phyloP scores from a whole-genome alignment of 92 coral and sea anemone genomes.

The Phenganax subtilis region DNA sequence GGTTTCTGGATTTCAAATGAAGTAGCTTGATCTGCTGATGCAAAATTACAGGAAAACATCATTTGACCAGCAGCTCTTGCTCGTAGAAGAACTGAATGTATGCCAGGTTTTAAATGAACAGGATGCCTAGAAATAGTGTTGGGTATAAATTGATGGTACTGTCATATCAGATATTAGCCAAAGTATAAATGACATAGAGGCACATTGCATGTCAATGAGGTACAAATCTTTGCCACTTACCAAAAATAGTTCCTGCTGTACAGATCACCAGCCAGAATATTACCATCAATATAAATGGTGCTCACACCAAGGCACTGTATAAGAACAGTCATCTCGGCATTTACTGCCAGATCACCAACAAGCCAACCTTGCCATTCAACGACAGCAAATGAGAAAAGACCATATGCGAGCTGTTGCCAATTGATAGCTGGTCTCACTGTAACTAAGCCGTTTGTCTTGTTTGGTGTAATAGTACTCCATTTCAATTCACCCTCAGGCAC shows the following conservation, averaged over 20 bases:
- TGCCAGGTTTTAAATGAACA: conserved; percentile 61
- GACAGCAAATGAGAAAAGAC: conserved; percentile 70
- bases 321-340: conserved; percentile 62
- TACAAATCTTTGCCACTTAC: conserved; percentile 48
- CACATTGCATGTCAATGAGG: not conserved
- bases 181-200: too few relatives aligned
- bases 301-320: conserved; percentile 73
- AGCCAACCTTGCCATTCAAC: conserved; percentile 98
- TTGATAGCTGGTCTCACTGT: conserved; percentile 52
- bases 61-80: conserved; percentile 68
- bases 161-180: too few relatives aligned
- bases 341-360: conserved; percentile 72
- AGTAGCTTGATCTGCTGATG: conserved; percentile 47
- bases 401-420: conserved; percentile 72
- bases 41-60: conserved; percentile 56
- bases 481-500: conserved; percentile 60
- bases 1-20: conserved; percentile 56
- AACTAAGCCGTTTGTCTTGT: conserved; percentile 45
- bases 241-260: conserved; percentile 74
- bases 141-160: too few relatives aligned
- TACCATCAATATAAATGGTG: conserved; percentile 69
- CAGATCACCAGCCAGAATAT: conserved; percentile 69
- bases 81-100: conserved; percentile 71
- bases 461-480: conserved; percentile 56
- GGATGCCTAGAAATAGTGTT: conserved; percentile 59